Evolutionary conservation across 2,888 invertebrate genomes (phyloP).

Genomic region (Lasius platythorax): DNA sequence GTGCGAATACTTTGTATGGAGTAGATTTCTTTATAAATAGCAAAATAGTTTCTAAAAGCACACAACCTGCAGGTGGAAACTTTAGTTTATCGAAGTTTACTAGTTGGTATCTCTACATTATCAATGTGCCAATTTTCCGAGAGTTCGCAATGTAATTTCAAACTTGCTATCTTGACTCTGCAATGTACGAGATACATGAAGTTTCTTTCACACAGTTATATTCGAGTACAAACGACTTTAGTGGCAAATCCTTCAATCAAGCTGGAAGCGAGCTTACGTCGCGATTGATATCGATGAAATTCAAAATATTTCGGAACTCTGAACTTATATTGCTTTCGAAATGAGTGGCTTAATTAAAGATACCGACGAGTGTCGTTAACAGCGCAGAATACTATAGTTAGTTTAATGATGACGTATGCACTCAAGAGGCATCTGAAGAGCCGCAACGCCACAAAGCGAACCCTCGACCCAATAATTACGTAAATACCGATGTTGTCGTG

Average conservation of each 20-base stretch:
- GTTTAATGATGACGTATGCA: constrained; percentile 66
- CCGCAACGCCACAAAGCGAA: constrained; percentile 63
- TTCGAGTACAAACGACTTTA: neutral
- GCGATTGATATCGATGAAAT: neutral
- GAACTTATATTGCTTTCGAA: neutral
- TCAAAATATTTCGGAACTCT: neutral
- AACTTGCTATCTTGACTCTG: neutral
- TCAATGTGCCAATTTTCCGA: neutral
- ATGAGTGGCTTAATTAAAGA: constrained; percentile 1
- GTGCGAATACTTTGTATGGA: neutral
- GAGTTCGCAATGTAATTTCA: neutral
- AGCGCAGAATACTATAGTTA: neutral
- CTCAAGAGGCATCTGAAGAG: constrained; percentile 30
- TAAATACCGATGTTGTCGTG: constrained; percentile 68
- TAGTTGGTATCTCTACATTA: constrained; percentile 6
- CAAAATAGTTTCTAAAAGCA: constrained; percentile 2
- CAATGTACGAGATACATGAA: neutral
- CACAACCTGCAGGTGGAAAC: constrained; percentile 1
- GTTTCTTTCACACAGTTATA: neutral
- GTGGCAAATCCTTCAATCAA: neutral
- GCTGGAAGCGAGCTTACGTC: neutral
- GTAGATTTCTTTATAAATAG: neutral
- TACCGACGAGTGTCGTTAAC: neutral
- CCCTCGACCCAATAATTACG: constrained; percentile 71
- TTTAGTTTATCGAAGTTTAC: neutral